Conservation (phyloP, 2,113 vertebrate species). For the Glaucidium brasilianum region DNA sequence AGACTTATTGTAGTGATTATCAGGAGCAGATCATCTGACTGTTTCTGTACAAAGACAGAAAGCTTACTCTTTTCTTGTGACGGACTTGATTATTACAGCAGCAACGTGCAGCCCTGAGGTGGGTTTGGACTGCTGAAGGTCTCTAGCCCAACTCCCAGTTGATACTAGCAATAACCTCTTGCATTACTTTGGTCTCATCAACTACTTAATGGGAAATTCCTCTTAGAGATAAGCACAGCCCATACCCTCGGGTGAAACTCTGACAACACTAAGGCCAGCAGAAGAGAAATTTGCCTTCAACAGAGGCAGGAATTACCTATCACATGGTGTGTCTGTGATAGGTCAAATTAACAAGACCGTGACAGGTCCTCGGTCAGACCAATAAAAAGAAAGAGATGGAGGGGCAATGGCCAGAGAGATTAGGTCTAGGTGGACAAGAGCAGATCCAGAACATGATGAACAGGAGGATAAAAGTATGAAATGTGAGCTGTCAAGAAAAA, state of each 20-base stretch:
- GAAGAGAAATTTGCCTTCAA: neutral
- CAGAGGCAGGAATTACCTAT: neutral
- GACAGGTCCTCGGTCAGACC: neutral
- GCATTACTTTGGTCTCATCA: fast-evolving
- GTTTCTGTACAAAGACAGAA: neutral
- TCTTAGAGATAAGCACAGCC: neutral
- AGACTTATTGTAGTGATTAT: neutral
- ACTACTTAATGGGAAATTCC: neutral
- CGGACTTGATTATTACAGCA: neutral
- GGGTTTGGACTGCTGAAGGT: neutral
- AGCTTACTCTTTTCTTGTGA: neutral
- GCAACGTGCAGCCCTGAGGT: neutral
- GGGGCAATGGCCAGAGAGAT: neutral
- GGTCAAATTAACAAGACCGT: neutral
- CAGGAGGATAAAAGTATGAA: neutral
- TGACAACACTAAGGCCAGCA: neutral
- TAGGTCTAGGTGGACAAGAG: neutral
- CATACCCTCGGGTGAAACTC: neutral
- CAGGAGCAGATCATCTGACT: neutral
- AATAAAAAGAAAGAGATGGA: neutral
- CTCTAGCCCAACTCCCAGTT: neutral
- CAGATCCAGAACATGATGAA: neutral
- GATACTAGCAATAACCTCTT: neutral
- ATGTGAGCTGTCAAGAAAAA: neutral
- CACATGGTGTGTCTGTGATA: neutral